These are phyloP conservation scores for Bathynomus jamesi DNA, from an alignment of 1,140 invertebrate species.

Conservation along the genomic window DNA sequence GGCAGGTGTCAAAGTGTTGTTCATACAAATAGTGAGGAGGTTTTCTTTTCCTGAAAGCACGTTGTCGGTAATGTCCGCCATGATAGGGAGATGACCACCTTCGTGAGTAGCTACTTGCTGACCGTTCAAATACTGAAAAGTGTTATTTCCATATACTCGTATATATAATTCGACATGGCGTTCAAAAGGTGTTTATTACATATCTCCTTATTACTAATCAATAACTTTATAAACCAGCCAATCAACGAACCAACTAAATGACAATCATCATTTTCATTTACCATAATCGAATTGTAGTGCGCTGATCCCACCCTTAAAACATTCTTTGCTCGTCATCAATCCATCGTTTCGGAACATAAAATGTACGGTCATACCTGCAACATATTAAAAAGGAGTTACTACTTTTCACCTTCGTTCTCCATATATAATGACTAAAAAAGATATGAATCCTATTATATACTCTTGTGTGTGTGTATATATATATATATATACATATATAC, in stretches of 20 bases:
- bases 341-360: constrained; percentile 71
- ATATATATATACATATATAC: no score
- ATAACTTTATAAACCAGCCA: neutral
- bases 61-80: constrained; percentile 66
- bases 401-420: neutral
- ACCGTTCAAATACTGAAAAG: constrained; percentile 68
- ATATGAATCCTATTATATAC: neutral
- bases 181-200: constrained; percentile 67
- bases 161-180: constrained; percentile 64
- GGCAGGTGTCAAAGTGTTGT: constrained; percentile 78
- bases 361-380: constrained; percentile 65
- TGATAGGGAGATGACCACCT: constrained; percentile 93
- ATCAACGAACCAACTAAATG: neutral
- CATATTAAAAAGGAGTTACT: neutral
- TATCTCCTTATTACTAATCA: no score
- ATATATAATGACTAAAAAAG: neutral
- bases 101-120: constrained; percentile 67
- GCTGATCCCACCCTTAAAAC: constrained; percentile 47
- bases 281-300: constrained; percentile 47
- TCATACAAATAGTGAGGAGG: constrained; percentile 84
- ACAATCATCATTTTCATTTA: constrained; percentile 37
- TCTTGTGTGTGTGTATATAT: no score
- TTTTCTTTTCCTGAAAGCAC: constrained; percentile 58
- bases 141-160: neutral
- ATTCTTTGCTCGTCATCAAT: constrained; percentile 53